These are phyloP conservation scores for Parazoanthus atlanticus DNA, from an alignment of 92 coral and sea anemone species.

Conservation along the genomic window DNA sequence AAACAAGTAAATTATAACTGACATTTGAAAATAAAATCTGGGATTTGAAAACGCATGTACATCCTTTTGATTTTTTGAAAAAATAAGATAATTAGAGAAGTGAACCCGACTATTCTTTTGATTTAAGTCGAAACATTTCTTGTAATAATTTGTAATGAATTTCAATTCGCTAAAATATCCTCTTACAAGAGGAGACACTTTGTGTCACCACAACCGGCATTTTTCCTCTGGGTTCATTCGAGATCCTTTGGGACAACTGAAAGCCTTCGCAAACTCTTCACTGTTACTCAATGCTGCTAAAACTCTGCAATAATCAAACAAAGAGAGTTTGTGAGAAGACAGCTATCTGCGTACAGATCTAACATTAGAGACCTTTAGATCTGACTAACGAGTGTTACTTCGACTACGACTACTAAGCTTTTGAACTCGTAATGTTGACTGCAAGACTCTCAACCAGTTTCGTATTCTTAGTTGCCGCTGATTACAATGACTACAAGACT, in stretches of 20 bases:
- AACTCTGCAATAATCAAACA: conserved; percentile 5
- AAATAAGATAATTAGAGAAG: too few species aligned
- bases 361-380: too few species aligned
- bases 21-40: neutral
- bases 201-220: conserved; percentile 28
- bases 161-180: neutral
- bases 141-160: neutral
- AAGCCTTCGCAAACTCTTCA: conserved; percentile 31
- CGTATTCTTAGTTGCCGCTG: too few species aligned
- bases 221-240: conserved; percentile 37
- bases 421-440: too few species aligned
- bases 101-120: too few species aligned
- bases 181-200: neutral
- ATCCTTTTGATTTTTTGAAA: neutral
- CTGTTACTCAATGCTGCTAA: conserved; percentile 25
- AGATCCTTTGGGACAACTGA: conserved; percentile 21
- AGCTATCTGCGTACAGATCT: neutral
- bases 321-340: neutral
- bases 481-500: too few species aligned
- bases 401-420: neutral
- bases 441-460: too few species aligned
- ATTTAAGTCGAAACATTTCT: too few species aligned
- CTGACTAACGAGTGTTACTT: too few species aligned
- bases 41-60: neutral
- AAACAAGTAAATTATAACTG: too few species aligned